Evolutionary conservation across 1,140 invertebrate species (phyloP).

Genomic region (Heliconius hewitsoni): DNA sequence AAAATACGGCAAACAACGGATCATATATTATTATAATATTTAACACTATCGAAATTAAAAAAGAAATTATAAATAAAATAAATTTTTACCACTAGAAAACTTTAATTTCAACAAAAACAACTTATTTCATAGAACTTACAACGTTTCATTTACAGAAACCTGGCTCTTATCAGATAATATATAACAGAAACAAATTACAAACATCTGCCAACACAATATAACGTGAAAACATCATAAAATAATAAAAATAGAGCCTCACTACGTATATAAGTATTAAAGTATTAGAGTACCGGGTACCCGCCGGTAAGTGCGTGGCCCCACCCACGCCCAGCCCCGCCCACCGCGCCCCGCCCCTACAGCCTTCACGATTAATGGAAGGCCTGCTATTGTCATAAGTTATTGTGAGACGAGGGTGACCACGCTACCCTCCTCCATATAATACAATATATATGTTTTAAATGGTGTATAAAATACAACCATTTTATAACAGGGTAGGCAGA

Average conservation of each 20-base stretch:
- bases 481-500: neutral
- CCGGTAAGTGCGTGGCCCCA: neutral
- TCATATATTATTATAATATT: no score
- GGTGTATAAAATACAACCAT: no score
- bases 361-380: slow-evolving; percentile 34
- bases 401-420: slow-evolving; percentile 31
- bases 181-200: slow-evolving; percentile 25
- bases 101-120: slow-evolving; percentile 6
- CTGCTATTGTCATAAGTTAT: slow-evolving; percentile 34
- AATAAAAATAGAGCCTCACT: slow-evolving; percentile 7
- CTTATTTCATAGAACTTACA: slow-evolving; percentile 1
- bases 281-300: slow-evolving; percentile 9
- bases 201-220: slow-evolving; percentile 20
- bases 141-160: neutral
- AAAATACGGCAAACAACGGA: no score
- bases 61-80: neutral
- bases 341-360: slow-evolving; percentile 17
- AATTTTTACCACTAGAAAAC: neutral
- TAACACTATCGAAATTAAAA: neutral
- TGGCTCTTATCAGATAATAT: slow-evolving; percentile 16
- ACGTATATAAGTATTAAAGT: slow-evolving; percentile 17
- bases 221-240: neutral
- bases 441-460: neutral
- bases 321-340: slow-evolving; percentile 26
- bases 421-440: neutral